Evolutionary conservation across 1,140 invertebrate genomes (phyloP).

Genomic region (Zaprionus lachaisei): DNA sequence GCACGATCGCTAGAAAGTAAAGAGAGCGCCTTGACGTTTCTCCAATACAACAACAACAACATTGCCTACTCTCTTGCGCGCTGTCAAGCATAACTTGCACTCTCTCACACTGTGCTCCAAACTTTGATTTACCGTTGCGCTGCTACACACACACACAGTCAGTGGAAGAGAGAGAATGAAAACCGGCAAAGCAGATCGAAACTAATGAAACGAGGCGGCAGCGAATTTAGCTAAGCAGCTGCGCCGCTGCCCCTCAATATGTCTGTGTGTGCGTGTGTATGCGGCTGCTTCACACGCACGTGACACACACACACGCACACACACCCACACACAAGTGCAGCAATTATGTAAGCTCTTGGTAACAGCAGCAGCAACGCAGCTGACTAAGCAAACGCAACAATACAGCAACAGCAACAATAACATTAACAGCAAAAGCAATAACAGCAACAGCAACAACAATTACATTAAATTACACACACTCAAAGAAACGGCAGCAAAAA

Average conservation of each 20-base stretch:
- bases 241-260: background rate
- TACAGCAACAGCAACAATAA: background rate
- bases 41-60: background rate
- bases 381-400: slow-evolving; percentile 16
- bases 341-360: slow-evolving; percentile 64
- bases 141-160: background rate
- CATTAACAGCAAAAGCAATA: background rate
- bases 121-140: background rate
- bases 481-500: background rate
- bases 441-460: slow-evolving; percentile 7
- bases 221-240: slow-evolving; percentile 7
- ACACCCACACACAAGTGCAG: slow-evolving; percentile 34
- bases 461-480: slow-evolving; percentile 14
- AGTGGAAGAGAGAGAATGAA: background rate
- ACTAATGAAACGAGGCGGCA: background rate
- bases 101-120: background rate
- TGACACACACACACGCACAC: slow-evolving; percentile 23
- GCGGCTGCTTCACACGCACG: slow-evolving; percentile 12
- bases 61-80: background rate
- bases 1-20: background rate
- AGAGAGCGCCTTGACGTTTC: background rate
- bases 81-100: background rate
- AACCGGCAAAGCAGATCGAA: slow-evolving; percentile 6
- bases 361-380: slow-evolving; percentile 27
- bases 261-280: slow-evolving; percentile 1